A percentile compares a stretch with the other conserved stretches of the same genome.
Evolutionary conservation across 2,888 invertebrate species (phyloP).

Genomic region (Heliconius ismenius): DNA sequence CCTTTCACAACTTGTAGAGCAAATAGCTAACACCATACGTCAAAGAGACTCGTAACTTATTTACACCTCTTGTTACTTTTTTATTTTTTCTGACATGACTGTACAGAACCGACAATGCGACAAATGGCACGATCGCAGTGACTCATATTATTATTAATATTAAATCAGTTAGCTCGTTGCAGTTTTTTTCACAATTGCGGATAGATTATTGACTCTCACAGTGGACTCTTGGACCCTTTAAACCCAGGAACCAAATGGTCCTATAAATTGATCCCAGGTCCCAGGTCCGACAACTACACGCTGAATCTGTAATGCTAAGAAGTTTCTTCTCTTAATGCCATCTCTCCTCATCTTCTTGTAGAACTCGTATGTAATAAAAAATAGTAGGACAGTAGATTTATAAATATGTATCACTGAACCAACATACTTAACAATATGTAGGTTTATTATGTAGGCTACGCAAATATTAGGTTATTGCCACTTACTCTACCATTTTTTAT

Average conservation of each 20-base stretch:
- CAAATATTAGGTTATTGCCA: slow-evolving; percentile 14
- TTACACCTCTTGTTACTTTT: neutral
- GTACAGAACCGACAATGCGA: slow-evolving; percentile 16
- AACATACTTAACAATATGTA: neutral
- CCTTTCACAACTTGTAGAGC: neutral
- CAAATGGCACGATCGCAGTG: slow-evolving; percentile 30
- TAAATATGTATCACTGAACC: slow-evolving; percentile 8
- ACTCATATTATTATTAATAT: slow-evolving; percentile 26
- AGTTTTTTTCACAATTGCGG: neutral
- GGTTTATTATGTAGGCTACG: slow-evolving; percentile 18
- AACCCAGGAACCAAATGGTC: no score
- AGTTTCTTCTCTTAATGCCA: neutral
- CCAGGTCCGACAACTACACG: neutral
- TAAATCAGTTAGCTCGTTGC: neutral
- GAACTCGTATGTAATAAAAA: neutral
- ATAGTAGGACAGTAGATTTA: neutral
- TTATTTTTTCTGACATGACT: slow-evolving; percentile 33
- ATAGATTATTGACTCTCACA: neutral
- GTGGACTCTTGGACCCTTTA: neutral
- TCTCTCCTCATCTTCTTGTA: no score
- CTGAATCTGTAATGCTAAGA: neutral
- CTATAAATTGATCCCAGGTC: no score
- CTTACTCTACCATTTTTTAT: neutral
- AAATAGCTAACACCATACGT: neutral
- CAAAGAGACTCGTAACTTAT: neutral